These are phyloP conservation scores for Agriopis marginaria DNA, from an alignment of 2,888 invertebrate genomes.

Conservation along the genomic window DNA sequence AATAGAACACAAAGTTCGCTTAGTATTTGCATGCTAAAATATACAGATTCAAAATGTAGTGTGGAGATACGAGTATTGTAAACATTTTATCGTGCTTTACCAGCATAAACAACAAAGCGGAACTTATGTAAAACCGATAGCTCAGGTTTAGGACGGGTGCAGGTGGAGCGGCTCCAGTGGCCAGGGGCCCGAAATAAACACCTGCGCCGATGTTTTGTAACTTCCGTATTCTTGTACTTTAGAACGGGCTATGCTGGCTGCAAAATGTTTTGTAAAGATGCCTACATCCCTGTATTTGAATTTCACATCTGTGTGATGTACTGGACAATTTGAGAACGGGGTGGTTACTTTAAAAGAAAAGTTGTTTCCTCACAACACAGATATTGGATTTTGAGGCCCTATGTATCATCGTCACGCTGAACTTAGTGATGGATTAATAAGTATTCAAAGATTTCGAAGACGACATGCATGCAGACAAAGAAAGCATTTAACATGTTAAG, in stretches of 20 bases:
- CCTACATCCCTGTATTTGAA: slow-evolving; percentile 23
- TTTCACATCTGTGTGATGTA: slow-evolving; percentile 10
- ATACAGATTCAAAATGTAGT: slow-evolving; percentile 37
- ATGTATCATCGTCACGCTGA: too few species aligned
- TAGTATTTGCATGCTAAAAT: slow-evolving; percentile 46
- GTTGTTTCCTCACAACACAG: too few species aligned
- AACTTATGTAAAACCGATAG: slow-evolving; percentile 71
- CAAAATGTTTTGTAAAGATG: slow-evolving; percentile 30
- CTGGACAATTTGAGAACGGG: not conserved
- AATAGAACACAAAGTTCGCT: slow-evolving; percentile 28
- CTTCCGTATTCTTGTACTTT: slow-evolving; percentile 40
- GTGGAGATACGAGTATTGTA: slow-evolving; percentile 45
- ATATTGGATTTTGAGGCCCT: too few species aligned
- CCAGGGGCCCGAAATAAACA: slow-evolving; percentile 53
- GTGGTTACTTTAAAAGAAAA: not conserved
- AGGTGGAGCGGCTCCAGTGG: slow-evolving; percentile 47
- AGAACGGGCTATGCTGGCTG: slow-evolving; percentile 11
- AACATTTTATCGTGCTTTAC: slow-evolving; percentile 46
- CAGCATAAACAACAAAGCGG: slow-evolving; percentile 59
- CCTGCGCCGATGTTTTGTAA: slow-evolving; percentile 49
- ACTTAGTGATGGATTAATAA: too few species aligned
- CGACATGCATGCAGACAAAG: too few species aligned
- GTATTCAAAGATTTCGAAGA: too few species aligned
- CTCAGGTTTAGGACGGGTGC: slow-evolving; percentile 58
- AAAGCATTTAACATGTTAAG: too few species aligned